Percentiles rank a stretch among this genome's conserved stretches.
Conservation (phyloP, 2,113 vertebrate genomes). For the Hipposideros armiger region DNA sequence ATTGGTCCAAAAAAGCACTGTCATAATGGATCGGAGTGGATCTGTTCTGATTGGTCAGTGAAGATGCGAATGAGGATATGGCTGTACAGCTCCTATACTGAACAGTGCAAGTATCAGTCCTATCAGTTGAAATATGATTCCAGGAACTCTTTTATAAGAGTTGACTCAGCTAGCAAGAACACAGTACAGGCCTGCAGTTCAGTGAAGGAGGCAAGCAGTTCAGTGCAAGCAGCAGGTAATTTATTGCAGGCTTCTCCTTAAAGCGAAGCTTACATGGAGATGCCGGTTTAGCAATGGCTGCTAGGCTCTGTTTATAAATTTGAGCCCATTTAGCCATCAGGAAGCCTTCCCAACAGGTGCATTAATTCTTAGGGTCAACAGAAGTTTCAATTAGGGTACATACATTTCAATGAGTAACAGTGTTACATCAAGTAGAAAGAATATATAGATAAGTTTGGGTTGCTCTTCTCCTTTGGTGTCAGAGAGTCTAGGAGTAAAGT, state of each 20-base stretch:
- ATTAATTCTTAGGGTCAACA: not conserved
- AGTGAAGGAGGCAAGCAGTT: not conserved
- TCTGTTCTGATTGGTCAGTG: not conserved
- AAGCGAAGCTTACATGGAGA: not conserved
- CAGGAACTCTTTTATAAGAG: not conserved
- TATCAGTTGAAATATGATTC: not conserved
- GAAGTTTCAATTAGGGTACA: not conserved
- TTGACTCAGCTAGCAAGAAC: not conserved
- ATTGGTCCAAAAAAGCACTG: not conserved
- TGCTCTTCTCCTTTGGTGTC: not conserved
- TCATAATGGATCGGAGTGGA: too few relatives aligned
- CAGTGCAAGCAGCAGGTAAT: not conserved
- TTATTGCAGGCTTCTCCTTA: not conserved
- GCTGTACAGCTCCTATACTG: not conserved
- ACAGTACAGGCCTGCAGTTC: not conserved
- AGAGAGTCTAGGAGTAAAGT: not conserved
- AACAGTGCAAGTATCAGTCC: not conserved
- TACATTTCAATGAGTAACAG: not conserved
- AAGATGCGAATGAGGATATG: not conserved
- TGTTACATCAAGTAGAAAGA: not conserved
- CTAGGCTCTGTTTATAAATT: not conserved
- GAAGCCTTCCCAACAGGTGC: not conserved
- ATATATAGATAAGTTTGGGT: not conserved
- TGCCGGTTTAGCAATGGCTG: not conserved
- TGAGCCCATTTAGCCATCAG: not conserved